Evolutionary conservation across 2,113 vertebrate species (phyloP).

Genomic region (Stercorarius parasiticus): DNA sequence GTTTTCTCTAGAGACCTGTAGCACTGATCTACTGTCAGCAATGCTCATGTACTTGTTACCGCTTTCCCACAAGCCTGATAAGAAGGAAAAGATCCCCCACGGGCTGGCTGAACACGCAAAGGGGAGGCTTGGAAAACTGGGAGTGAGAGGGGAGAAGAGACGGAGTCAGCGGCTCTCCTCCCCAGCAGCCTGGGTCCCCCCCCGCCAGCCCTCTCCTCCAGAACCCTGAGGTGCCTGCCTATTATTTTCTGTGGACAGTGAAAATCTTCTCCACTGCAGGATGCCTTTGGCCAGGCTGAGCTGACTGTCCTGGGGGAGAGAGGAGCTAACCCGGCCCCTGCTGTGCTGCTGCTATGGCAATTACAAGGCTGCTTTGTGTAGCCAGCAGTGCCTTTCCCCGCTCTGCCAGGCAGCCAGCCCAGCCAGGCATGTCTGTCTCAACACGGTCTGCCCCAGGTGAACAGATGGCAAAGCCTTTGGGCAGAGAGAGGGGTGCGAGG

Average conservation of each 20-base stretch:
- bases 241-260: not conserved
- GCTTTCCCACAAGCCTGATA: not conserved
- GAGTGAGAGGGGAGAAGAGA: not conserved
- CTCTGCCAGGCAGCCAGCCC: not conserved
- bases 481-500: not conserved
- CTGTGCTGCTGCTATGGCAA: not conserved
- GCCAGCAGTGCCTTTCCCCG: not conserved
- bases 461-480: not conserved
- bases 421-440: not conserved
- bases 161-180: no score
- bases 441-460: not conserved
- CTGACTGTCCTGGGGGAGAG: not conserved
- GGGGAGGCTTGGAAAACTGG: not conserved
- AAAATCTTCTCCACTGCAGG: not conserved
- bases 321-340: not conserved
- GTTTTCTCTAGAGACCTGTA: not conserved
- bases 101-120: not conserved
- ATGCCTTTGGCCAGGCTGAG: not conserved
- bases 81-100: not conserved
- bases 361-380: not conserved
- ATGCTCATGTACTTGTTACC: fast-evolving
- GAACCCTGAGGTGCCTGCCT: fast-evolving
- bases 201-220: not conserved
- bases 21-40: not conserved
- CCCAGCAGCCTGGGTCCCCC: not conserved